phyloP scores from a whole-genome alignment of 2,113 vertebrate genomes.

The Xiphophorus maculatus region DNA sequence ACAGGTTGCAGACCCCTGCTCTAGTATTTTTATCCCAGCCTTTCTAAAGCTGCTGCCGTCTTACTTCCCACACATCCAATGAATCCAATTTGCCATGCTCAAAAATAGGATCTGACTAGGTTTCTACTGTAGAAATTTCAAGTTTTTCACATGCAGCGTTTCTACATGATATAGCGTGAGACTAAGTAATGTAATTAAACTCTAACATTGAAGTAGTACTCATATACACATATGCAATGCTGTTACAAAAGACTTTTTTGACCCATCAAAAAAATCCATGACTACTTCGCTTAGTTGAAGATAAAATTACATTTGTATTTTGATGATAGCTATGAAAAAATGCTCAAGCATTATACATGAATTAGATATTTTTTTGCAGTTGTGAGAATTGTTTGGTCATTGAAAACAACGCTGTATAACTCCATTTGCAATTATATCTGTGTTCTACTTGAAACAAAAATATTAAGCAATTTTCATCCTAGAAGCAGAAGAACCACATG shows the following conservation, averaged over 20 bases:
- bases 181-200: background rate
- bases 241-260: background rate
- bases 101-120: background rate
- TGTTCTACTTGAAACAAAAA: background rate
- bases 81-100: background rate
- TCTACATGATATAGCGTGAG: background rate
- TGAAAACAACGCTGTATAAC: background rate
- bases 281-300: too few relatives aligned
- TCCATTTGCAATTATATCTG: background rate
- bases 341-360: background rate
- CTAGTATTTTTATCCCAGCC: too few relatives aligned
- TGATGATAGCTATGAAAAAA: background rate
- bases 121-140: background rate
- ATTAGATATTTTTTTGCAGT: background rate
- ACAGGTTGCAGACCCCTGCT: too few relatives aligned
- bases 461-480: constrained; percentile 4
- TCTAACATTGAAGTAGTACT: background rate
- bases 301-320: background rate
- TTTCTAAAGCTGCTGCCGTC: too few relatives aligned
- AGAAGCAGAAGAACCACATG: background rate
- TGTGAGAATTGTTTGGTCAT: background rate
- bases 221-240: background rate
- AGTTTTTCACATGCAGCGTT: background rate
- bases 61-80: background rate
- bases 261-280: background rate